These are phyloP conservation scores for Ferdinandea cuprea DNA, from an alignment of 2,888 invertebrate species.

Conservation along the genomic window DNA sequence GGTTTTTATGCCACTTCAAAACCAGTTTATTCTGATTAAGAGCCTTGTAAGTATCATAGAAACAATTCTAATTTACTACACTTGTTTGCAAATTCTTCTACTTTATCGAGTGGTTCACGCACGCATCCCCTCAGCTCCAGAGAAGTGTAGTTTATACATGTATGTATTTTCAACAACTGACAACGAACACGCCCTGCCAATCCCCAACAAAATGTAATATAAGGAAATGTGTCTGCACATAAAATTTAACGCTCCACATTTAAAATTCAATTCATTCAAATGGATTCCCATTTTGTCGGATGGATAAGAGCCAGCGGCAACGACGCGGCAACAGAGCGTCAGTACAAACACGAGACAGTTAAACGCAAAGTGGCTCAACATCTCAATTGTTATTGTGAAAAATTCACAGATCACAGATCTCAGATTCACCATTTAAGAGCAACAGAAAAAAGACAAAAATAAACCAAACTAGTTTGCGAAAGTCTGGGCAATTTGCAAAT, in stretches of 20 bases:
- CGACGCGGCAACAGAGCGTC: constrained; percentile 23
- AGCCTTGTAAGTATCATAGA: constrained; percentile 19
- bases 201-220: constrained; percentile 7
- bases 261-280: constrained; percentile 66
- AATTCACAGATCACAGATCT: constrained; percentile 68
- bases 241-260: constrained; percentile 68
- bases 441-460: constrained; percentile 19
- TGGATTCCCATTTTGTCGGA: constrained; percentile 43
- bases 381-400: constrained; percentile 72
- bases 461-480: constrained; percentile 59
- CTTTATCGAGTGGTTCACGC: constrained; percentile 21
- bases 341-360: constrained; percentile 67
- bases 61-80: constrained; percentile 29
- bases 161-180: background rate
- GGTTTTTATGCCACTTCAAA: background rate
- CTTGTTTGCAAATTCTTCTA: constrained; percentile 49
- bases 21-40: constrained; percentile 37
- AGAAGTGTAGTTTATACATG: too few species aligned
- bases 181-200: background rate
- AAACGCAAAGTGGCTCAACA: constrained; percentile 72
- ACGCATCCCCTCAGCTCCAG: background rate
- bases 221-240: constrained; percentile 45
- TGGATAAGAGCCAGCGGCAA: constrained; percentile 10
- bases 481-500: constrained; percentile 63
- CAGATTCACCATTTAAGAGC: constrained; percentile 54